A percentile compares a stretch with the other conserved stretches of the same genome.
These are phyloP conservation scores for Gnathonemus echidnorhynchus DNA, from an alignment of 2,113 vertebrate genomes.

Conservation along the genomic window DNA sequence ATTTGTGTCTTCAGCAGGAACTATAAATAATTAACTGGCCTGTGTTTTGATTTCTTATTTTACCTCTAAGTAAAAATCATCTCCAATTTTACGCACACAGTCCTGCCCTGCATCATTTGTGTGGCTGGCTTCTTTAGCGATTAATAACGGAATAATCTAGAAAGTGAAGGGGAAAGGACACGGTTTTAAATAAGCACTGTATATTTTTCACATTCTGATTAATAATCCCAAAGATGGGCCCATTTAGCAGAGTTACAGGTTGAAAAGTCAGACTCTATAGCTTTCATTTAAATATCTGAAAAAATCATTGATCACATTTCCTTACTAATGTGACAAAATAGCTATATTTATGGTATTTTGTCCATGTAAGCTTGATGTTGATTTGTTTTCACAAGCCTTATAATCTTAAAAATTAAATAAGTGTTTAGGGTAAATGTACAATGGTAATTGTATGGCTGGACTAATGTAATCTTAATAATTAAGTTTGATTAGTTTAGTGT, in stretches of 20 bases:
- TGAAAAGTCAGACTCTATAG: not conserved
- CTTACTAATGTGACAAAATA: not conserved
- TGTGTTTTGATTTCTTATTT: slow-evolving; percentile 10
- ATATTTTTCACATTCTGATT: not conserved
- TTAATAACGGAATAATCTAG: not conserved
- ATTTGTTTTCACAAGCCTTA: not conserved
- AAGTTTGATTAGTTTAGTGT: not conserved
- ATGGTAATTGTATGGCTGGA: not conserved
- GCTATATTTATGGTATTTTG: not conserved
- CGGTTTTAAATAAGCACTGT: not conserved
- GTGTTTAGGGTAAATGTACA: not conserved
- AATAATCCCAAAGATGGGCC: not conserved
- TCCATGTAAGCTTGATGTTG: not conserved
- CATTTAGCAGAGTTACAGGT: not conserved
- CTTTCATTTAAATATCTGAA: not conserved
- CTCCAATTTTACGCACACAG: slow-evolving; percentile 22
- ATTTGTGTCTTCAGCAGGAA: slow-evolving; percentile 27
- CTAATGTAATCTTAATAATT: not conserved
- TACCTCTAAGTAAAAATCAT: not conserved
- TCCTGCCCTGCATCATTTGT: not conserved
- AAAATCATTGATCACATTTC: slow-evolving; percentile 6
- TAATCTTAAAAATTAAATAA: not conserved
- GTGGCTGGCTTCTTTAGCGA: not conserved
- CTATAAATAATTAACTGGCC: slow-evolving; percentile 27
- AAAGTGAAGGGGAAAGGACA: not conserved